These are phyloP conservation scores for Cryptoprocta ferox DNA, from an alignment of 2,797 vertebrate species.

Conservation along the genomic window DNA sequence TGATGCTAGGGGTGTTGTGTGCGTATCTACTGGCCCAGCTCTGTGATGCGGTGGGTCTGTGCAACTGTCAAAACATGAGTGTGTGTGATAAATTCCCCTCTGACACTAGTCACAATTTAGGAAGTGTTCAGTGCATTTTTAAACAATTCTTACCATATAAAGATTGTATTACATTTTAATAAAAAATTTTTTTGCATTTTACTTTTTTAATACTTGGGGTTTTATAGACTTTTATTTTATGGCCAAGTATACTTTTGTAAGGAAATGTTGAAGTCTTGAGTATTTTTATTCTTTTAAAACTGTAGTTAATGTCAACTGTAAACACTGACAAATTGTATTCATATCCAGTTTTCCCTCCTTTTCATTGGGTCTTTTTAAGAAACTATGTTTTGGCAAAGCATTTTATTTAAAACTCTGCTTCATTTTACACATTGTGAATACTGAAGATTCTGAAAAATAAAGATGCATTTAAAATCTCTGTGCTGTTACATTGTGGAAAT, in stretches of 20 bases:
- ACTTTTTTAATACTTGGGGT: conserved; percentile 84
- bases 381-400: conserved; percentile 57
- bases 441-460: conserved; percentile 72
- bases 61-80: background rate
- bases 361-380: conserved; percentile 77
- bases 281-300: conserved; percentile 84
- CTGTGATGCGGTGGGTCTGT: background rate
- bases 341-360: conserved; percentile 76
- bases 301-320: conserved; percentile 76
- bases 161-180: conserved; percentile 78
- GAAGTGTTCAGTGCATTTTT: conserved; percentile 64
- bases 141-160: conserved; percentile 74
- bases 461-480: conserved; percentile 74
- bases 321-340: conserved; percentile 77
- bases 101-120: background rate
- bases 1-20: background rate
- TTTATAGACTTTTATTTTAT: conserved; percentile 86
- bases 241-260: conserved; percentile 86
- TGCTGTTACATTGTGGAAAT: conserved; percentile 66
- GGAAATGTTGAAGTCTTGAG: conserved; percentile 70
- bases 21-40: background rate
- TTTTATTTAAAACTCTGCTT: conserved; percentile 72
- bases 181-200: conserved; percentile 81
- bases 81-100: background rate
- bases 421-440: conserved; percentile 73